Evolutionary conservation across 2,888 invertebrate species (phyloP).

Genomic region (Acronicta leporina): DNA sequence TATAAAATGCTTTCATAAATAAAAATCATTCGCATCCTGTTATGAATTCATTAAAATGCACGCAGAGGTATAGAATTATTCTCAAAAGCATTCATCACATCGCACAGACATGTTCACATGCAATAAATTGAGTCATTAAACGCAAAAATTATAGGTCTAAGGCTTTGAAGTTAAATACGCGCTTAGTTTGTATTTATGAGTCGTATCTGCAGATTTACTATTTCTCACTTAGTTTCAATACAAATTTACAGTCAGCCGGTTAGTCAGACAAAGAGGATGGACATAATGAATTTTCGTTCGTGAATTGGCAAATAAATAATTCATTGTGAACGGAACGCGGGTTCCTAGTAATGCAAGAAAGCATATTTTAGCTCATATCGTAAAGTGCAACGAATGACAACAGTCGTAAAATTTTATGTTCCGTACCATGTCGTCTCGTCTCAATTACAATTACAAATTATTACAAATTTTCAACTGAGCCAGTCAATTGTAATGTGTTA

Average conservation of each 20-base stretch:
- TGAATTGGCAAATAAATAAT: conserved; percentile 84
- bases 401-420: conserved; percentile 84
- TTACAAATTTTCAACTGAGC: conserved; percentile 79
- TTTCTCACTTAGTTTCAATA: conserved; percentile 72
- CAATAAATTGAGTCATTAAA: conserved; percentile 70
- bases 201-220: conserved; percentile 71
- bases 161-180: conserved; percentile 65
- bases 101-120: conserved; percentile 42
- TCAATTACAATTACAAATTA: conserved; percentile 88
- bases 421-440: conserved; percentile 75
- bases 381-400: conserved; percentile 84
- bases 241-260: conserved; percentile 66
- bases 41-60: conserved; percentile 36
- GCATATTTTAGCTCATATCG: conserved; percentile 83
- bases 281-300: conserved; percentile 78
- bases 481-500: conserved; percentile 69
- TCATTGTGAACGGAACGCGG: conserved; percentile 75
- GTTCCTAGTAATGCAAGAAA: conserved; percentile 81
- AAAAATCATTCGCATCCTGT: conserved; percentile 18
- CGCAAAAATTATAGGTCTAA: conserved; percentile 60
- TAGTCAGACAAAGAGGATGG: conserved; percentile 70
- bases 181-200: conserved; percentile 69
- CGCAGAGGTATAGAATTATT: conserved; percentile 25
- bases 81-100: conserved; percentile 51
- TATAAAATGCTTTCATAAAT: conserved; percentile 18